phyloP scores from a whole-genome alignment of 2,888 invertebrate species.

The Megamerina dolium region DNA sequence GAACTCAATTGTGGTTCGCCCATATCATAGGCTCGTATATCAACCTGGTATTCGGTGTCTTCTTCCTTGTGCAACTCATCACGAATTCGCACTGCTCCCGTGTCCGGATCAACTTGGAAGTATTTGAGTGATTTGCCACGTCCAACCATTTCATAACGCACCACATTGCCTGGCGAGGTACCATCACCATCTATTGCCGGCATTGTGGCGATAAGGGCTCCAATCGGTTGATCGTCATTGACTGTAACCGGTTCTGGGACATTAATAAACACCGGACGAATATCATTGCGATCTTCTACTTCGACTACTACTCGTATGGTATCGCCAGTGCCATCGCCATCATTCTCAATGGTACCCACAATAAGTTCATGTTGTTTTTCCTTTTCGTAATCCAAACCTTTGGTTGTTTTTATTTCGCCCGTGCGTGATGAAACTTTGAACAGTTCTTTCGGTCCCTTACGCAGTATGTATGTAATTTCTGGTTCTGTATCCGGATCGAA shows the following conservation, averaged over 20 bases:
- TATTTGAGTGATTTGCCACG: conserved; percentile 75
- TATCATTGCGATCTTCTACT: conserved; percentile 79
- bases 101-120: conserved; percentile 81
- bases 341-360: conserved; percentile 80
- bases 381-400: conserved; percentile 73
- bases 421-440: conserved; percentile 77
- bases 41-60: conserved; percentile 83
- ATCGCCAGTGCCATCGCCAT: conserved; percentile 60
- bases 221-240: conserved; percentile 77
- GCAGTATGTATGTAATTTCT: conserved; percentile 78
- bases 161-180: conserved; percentile 75
- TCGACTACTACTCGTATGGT: conserved; percentile 56
- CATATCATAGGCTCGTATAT: conserved; percentile 78
- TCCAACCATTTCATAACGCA: conserved; percentile 74
- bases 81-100: conserved; percentile 71
- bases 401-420: conserved; percentile 70
- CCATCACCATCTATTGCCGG: conserved; percentile 79
- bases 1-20: conserved; percentile 80
- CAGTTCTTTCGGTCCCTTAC: conserved; percentile 72
- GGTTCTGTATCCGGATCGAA: conserved; percentile 75
- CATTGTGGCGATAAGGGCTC: conserved; percentile 71
- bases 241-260: conserved; percentile 76
- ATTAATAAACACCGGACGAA: conserved; percentile 78
- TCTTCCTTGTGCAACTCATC: conserved; percentile 81
- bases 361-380: conserved; percentile 67